These are phyloP conservation scores for Heliconius sara DNA, from an alignment of 2,888 invertebrate species.

Conservation along the genomic window DNA sequence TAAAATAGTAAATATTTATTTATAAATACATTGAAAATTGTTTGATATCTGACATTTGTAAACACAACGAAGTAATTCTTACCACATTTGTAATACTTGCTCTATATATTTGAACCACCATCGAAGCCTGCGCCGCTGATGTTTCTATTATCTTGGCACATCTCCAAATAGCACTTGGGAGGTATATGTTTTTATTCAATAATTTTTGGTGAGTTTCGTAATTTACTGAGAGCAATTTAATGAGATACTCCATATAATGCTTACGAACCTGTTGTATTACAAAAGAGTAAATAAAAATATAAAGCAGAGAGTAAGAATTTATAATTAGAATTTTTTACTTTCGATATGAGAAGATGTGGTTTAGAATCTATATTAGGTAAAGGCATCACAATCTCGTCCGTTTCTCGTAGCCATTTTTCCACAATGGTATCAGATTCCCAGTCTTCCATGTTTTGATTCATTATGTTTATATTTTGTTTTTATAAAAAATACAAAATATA, in stretches of 20 bases:
- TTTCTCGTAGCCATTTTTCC: constrained; percentile 65
- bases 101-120: constrained; percentile 76
- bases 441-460: constrained; percentile 42
- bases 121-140: constrained; percentile 73
- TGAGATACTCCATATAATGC: constrained; percentile 76
- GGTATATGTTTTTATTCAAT: constrained; percentile 70
- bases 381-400: constrained; percentile 67
- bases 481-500: constrained; percentile 11
- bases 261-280: constrained; percentile 69
- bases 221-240: constrained; percentile 70
- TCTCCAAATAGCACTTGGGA: constrained; percentile 79
- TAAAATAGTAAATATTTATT: constrained; percentile 51
- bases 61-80: constrained; percentile 31
- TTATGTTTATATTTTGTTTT: neutral
- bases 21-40: neutral
- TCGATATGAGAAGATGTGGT: constrained; percentile 77
- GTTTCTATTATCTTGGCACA: constrained; percentile 77
- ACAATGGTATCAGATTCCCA: constrained; percentile 58
- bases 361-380: constrained; percentile 70
- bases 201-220: constrained; percentile 74
- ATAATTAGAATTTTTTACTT: constrained; percentile 58
- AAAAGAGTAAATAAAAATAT: neutral
- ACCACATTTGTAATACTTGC: constrained; percentile 70
- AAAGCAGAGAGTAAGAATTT: neutral
- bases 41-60: neutral